Percentiles rank a stretch among this genome's conserved stretches.
Evolutionary conservation across 2,888 invertebrate species (phyloP).

Genomic region (Dermolepida albohirtum): DNA sequence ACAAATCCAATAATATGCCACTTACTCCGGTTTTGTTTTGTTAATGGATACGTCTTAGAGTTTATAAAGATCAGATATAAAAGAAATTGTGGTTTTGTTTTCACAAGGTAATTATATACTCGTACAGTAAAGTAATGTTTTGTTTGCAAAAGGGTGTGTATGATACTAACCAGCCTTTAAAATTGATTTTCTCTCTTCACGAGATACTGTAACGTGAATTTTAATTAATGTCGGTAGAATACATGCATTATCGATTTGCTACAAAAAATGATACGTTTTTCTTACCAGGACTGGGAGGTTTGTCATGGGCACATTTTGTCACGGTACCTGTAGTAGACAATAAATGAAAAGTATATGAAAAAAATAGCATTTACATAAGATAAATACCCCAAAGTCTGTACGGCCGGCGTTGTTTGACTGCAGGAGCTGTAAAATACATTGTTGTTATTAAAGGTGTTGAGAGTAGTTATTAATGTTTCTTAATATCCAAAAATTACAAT

Average conservation of each 20-base stretch:
- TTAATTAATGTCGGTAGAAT: background rate
- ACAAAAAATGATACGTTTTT: background rate
- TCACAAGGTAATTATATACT: no score
- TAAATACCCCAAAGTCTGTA: conserved; percentile 18
- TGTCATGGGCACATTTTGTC: conserved; percentile 12
- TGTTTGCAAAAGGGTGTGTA: no score
- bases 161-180: background rate
- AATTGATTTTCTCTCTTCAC: background rate
- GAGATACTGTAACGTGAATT: background rate
- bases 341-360: background rate
- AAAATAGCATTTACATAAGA: background rate
- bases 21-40: no score
- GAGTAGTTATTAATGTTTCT: background rate
- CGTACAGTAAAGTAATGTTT: no score
- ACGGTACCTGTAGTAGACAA: conserved; percentile 1
- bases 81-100: no score
- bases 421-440: conserved; percentile 1
- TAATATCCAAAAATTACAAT: no score
- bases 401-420: background rate
- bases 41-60: no score
- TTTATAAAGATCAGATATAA: no score
- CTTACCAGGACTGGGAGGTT: conserved; percentile 9
- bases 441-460: background rate
- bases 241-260: background rate
- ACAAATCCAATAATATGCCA: no score